Percentiles rank a stretch among this genome's conserved stretches.
Conservation (phyloP, 1,140 invertebrate species). For the Apocrypta bakeri region DNA sequence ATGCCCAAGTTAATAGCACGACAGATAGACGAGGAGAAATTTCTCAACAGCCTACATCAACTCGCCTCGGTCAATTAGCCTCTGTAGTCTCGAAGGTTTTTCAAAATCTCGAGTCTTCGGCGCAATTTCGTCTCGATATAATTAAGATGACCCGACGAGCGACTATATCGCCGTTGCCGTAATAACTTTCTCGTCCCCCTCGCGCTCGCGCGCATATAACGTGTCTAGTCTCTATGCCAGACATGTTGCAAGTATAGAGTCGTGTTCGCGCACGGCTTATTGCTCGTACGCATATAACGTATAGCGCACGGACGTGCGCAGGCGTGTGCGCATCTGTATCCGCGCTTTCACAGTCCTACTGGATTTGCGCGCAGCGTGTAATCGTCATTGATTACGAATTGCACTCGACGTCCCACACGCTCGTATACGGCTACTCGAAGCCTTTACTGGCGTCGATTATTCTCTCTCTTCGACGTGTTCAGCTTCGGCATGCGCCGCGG, state of each 20-base stretch:
- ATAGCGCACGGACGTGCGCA: not conserved
- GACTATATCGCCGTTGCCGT: not conserved
- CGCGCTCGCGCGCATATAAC: too few relatives aligned
- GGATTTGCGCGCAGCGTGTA: not conserved
- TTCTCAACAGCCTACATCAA: not conserved
- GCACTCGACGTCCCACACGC: not conserved
- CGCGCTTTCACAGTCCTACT: not conserved
- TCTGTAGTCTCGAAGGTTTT: not conserved
- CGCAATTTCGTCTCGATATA: not conserved
- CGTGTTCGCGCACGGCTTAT: not conserved
- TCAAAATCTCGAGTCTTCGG: not conserved
- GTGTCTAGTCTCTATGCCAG: not conserved
- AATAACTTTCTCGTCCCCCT: not conserved
- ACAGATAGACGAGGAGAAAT: too few relatives aligned
- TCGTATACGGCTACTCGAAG: not conserved
- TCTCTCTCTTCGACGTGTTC: not conserved
- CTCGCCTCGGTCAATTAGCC: not conserved
- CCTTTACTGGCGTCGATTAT: not conserved
- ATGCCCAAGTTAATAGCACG: not conserved
- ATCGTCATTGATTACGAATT: not conserved
- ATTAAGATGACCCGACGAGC: not conserved
- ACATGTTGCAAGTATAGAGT: not conserved
- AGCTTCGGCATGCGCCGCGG: too few relatives aligned
- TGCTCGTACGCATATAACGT: too few relatives aligned
- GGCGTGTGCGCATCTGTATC: not conserved